These are phyloP conservation scores for Metridium senile DNA, from an alignment of 92 coral and sea anemone species.

Conservation along the genomic window DNA sequence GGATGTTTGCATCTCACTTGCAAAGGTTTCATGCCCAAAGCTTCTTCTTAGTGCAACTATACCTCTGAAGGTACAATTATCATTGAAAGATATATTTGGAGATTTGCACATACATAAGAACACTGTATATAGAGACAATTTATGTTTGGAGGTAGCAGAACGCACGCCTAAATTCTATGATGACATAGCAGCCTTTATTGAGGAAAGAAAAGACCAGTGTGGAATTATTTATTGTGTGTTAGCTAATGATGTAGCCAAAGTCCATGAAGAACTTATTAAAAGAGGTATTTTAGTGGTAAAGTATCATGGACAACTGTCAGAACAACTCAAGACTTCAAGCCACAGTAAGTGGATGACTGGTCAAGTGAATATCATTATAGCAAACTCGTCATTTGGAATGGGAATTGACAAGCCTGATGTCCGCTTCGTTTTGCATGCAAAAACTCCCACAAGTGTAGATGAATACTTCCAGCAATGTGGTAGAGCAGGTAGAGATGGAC, in stretches of 20 bases:
- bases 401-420: slow-evolving; percentile 39
- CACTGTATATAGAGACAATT: slow-evolving; percentile 43
- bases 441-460: slow-evolving; percentile 11
- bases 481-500: slow-evolving; percentile 28
- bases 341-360: slow-evolving; percentile 11
- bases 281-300: slow-evolving; percentile 25
- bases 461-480: slow-evolving; percentile 39
- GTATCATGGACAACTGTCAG: slow-evolving; percentile 28
- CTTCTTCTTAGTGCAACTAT: slow-evolving; percentile 51
- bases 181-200: slow-evolving; percentile 10
- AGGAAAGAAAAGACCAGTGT: not conserved
- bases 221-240: slow-evolving; percentile 49
- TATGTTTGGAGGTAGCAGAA: slow-evolving; percentile 35
- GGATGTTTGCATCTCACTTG: slow-evolving; percentile 22
- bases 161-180: not conserved
- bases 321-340: not conserved
- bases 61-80: slow-evolving; percentile 10
- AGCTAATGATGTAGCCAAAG: slow-evolving; percentile 34
- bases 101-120: not conserved
- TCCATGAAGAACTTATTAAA: slow-evolving; percentile 35
- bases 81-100: slow-evolving; percentile 17
- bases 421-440: slow-evolving; percentile 19
- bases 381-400: slow-evolving; percentile 36
- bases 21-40: slow-evolving; percentile 20
- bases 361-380: slow-evolving; percentile 11